phyloP scores from a whole-genome alignment of 2,888 invertebrate species.

The Sicus ferrugineus region DNA sequence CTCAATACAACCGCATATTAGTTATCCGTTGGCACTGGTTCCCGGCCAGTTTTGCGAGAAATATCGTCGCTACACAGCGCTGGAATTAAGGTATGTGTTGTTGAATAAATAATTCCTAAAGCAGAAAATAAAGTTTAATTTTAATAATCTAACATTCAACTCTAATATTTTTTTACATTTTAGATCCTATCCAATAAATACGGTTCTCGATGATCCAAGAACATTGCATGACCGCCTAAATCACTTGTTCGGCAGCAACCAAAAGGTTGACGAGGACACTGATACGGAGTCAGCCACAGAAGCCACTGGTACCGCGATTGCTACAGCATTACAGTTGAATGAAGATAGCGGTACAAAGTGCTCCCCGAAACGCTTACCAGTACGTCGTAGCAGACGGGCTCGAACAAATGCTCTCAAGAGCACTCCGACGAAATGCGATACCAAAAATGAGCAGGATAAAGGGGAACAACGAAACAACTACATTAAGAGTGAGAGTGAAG shows the following conservation, averaged over 20 bases:
- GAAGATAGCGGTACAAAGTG: constrained; percentile 15
- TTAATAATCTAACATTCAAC: constrained; percentile 10
- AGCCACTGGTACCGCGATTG: constrained; percentile 27
- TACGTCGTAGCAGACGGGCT: constrained; percentile 34
- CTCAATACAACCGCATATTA: background rate
- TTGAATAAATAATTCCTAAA: too few relatives aligned
- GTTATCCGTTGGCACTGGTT: constrained; percentile 90
- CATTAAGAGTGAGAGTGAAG: constrained; percentile 9
- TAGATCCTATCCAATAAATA: constrained; percentile 91
- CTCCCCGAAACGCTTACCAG: constrained; percentile 34
- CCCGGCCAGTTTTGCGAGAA: constrained; percentile 96
- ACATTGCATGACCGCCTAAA: constrained; percentile 40
- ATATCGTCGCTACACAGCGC: constrained; percentile 80
- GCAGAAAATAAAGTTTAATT: too few relatives aligned
- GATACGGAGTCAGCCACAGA: constrained; percentile 40
- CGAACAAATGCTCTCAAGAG: constrained; percentile 14
- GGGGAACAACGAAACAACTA: background rate
- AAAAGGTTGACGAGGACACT: constrained; percentile 8
- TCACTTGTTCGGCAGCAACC: background rate
- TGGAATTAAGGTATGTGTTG: constrained; percentile 73
- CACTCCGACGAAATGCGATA: constrained; percentile 30
- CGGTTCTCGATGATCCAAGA: constrained; percentile 69
- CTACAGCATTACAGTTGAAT: constrained; percentile 7
- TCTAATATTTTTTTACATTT: too few relatives aligned
- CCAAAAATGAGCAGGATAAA: background rate